Evolutionary conservation across 2,113 vertebrate species (phyloP).

Genomic region (Elachura formosa): DNA sequence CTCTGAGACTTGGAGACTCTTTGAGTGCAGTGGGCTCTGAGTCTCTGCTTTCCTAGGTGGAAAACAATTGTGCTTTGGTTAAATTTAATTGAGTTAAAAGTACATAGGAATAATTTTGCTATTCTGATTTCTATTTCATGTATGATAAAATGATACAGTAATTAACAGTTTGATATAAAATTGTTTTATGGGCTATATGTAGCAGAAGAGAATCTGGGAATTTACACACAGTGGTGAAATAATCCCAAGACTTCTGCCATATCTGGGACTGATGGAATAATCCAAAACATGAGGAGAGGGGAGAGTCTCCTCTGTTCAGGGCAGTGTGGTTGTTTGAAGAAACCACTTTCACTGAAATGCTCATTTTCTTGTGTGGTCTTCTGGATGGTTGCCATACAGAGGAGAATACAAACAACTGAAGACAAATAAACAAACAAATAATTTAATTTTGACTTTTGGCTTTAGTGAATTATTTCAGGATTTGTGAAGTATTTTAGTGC

Average conservation of each 20-base stretch:
- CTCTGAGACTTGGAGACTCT: background rate
- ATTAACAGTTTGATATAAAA: background rate
- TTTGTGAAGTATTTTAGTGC: background rate
- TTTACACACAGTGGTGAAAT: background rate
- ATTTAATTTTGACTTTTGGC: background rate
- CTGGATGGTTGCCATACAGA: background rate
- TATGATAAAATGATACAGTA: background rate
- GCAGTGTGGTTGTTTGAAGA: background rate
- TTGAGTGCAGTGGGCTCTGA: background rate
- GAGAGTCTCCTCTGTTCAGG: background rate
- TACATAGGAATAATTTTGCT: background rate
- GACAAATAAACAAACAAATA: background rate
- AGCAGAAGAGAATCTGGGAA: background rate
- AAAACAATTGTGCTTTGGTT: background rate
- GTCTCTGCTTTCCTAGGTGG: background rate
- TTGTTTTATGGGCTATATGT: background rate
- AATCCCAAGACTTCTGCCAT: background rate
- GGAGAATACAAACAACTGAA: background rate
- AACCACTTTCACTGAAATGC: background rate
- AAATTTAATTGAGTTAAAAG: background rate
- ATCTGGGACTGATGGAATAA: background rate
- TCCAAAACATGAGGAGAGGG: background rate
- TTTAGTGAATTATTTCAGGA: background rate
- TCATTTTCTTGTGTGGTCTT: background rate
- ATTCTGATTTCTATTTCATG: constrained; percentile 9